Evolutionary conservation across 2,797 vertebrate species (phyloP).

Genomic region (Notoglanidium macrostoma): DNA sequence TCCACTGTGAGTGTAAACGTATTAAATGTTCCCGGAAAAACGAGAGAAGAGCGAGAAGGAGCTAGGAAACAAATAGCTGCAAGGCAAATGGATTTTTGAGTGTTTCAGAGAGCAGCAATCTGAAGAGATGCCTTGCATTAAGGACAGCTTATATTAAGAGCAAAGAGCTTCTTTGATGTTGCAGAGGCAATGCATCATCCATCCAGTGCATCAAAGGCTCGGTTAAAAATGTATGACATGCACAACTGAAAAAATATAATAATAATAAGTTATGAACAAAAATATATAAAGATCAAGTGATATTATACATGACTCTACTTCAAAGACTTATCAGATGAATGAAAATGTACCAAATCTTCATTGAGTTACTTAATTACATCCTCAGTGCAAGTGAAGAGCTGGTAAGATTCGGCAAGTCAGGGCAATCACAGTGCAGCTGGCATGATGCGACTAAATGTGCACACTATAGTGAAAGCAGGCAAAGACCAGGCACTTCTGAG

Average conservation of each 20-base stretch:
- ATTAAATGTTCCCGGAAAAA: conserved; percentile 57
- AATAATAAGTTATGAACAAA: conserved; percentile 88
- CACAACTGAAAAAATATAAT: conserved; percentile 78
- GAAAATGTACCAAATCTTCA: conserved; percentile 59
- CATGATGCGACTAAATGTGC: not conserved
- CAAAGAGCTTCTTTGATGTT: conserved; percentile 84
- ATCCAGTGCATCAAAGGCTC: conserved; percentile 87
- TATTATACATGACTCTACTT: conserved; percentile 89
- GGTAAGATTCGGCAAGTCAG: not conserved
- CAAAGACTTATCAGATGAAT: conserved; percentile 86
- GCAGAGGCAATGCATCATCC: conserved; percentile 89
- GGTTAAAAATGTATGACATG: conserved; percentile 98
- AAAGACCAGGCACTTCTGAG: conserved; percentile 25
- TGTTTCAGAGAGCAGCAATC: conserved; percentile 35
- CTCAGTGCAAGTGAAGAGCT: conserved; percentile 33
- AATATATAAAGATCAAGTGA: conserved; percentile 93
- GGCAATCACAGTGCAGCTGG: conserved; percentile 17
- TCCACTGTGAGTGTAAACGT: conserved; percentile 37
- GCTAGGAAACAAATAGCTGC: conserved; percentile 49
- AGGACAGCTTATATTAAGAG: conserved; percentile 47
- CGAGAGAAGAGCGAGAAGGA: conserved; percentile 51
- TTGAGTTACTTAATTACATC: conserved; percentile 69
- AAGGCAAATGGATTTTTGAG: conserved; percentile 59
- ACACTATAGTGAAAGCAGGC: not conserved
- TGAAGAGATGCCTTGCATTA: conserved; percentile 45